Evolutionary conservation across 2,888 invertebrate species (phyloP).

Genomic region (Lithophane leautieri): DNA sequence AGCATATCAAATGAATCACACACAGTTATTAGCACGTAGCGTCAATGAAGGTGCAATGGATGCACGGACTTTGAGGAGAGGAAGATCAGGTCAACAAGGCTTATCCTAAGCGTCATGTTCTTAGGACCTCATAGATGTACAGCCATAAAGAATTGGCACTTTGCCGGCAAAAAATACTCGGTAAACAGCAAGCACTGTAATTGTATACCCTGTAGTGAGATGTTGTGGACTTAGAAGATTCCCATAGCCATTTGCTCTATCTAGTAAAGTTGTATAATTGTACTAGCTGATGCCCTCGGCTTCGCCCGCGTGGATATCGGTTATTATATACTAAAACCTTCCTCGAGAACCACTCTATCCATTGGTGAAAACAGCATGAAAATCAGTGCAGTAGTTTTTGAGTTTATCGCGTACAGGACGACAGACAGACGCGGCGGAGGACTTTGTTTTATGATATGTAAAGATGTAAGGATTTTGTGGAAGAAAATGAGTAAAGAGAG

Average conservation of each 20-base stretch:
- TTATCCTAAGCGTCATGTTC: too few relatives aligned
- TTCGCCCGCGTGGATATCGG: too few relatives aligned
- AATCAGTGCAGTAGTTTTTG: too few relatives aligned
- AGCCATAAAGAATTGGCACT: neutral
- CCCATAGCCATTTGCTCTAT: neutral
- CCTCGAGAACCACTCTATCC: too few relatives aligned
- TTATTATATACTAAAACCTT: too few relatives aligned
- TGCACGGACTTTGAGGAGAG: neutral
- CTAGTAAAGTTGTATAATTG: too few relatives aligned
- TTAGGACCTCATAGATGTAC: neutral
- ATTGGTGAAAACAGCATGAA: too few relatives aligned
- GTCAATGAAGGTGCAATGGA: neutral
- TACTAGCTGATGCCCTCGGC: too few relatives aligned
- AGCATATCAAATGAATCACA: neutral
- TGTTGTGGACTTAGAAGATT: neutral
- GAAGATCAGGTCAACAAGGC: neutral
- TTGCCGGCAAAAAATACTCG: neutral
- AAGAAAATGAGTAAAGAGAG: neutral
- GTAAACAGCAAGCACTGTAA: constrained; percentile 6
- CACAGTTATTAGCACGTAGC: neutral
- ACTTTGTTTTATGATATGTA: too few relatives aligned
- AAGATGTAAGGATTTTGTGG: neutral
- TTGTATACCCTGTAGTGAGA: neutral
- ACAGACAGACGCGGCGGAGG: too few relatives aligned
- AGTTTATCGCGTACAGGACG: too few relatives aligned